Evolutionary conservation across 2,888 invertebrate genomes (phyloP), one percentile per base, ranked within the genome.

Genomic region (Alcis repandata): DNA sequence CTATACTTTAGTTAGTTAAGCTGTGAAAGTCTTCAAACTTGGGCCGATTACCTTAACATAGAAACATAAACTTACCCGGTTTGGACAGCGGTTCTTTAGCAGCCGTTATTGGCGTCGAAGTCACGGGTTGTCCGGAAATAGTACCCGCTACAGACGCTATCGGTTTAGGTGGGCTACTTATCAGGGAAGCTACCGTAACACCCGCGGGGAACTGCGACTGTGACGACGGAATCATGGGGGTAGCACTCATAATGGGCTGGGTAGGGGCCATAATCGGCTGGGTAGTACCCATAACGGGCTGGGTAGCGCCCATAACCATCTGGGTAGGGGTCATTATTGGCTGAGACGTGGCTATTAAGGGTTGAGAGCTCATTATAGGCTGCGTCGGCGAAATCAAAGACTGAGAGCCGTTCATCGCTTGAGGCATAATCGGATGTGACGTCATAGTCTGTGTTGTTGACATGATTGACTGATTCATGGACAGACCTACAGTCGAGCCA

Each of bases 41-140:
- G 1, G 8, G 9, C 8, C 10, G 36, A 13, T 38, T 13, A 13
- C n/a, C 9, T 19, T 1, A 10, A 19, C 10, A 43, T 22, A 46
- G 11, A 20, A 49, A 48, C 7, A n/a, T 41, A 49, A 17, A 75
- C 85, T 85, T 59, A 92, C 93, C 89, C 0, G 93, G 89, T 58
- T 91, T 92, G 0, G 91, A 91, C n/a, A 88, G 64, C 0, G 83
- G 82, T 0, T 92, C 91, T 51, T 86, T 90, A 11, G 89, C 70
- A 0, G 88, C 85, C 0, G 88, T 86, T 0, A 93, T 86, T 0
- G 93, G 92, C 0, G 92, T 93, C 0, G 92, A 92, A 0, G 93
- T 92, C 0, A 93, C 79, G 0, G 92, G 91, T 59, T 91, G 93
- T 36, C 73, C 72, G 11, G 79, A 61, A 27, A 79, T 71, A 48